A percentile compares a stretch with the other conserved stretches of the same genome.
Conservation (phyloP, 2,888 invertebrate species). For the Liodrosophila aerea region DNA sequence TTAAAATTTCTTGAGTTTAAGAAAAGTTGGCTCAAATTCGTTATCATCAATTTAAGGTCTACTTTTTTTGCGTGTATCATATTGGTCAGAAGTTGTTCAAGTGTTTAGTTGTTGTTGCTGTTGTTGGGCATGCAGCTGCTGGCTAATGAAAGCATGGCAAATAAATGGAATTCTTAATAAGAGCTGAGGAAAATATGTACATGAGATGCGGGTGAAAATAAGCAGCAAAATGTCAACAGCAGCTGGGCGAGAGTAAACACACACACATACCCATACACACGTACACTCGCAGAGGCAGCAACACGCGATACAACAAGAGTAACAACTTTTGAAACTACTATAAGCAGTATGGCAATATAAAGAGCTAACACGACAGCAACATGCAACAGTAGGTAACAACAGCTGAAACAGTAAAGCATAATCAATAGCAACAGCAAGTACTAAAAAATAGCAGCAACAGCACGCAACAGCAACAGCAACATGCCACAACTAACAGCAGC, state of each 20-base stretch:
- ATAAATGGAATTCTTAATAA: slow-evolving; percentile 51
- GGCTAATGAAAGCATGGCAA: slow-evolving; percentile 39
- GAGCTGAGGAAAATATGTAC: slow-evolving; percentile 22
- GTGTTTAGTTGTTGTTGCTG: slow-evolving; percentile 6
- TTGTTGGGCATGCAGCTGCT: slow-evolving; percentile 34
- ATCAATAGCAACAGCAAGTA: slow-evolving; percentile 3
- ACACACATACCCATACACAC: too few relatives aligned
- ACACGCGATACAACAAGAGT: slow-evolving; percentile 6
- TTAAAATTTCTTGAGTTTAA: too few relatives aligned
- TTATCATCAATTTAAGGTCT: too few relatives aligned
- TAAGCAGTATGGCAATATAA: slow-evolving; percentile 16
- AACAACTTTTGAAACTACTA: slow-evolving; percentile 11
- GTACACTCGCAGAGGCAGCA: slow-evolving; percentile 14
- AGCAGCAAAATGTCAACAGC: slow-evolving; percentile 54
- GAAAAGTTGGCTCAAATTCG: too few relatives aligned
- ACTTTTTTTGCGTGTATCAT: too few relatives aligned
- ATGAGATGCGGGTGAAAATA: slow-evolving; percentile 52
- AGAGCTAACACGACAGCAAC: slow-evolving; percentile 22
- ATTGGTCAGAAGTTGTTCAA: slow-evolving; percentile 23
- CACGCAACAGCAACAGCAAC: slow-evolving; percentile 19
- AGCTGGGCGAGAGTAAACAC: slow-evolving; percentile 19
- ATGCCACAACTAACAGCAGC: too few relatives aligned
- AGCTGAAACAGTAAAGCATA: slow-evolving; percentile 5
- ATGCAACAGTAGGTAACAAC: slow-evolving; percentile 10
- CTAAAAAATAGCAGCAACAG: slow-evolving; percentile 5